These are phyloP conservation scores for Sebastes reedi DNA, from an alignment of 2,797 vertebrate genomes.

Conservation along the genomic window DNA sequence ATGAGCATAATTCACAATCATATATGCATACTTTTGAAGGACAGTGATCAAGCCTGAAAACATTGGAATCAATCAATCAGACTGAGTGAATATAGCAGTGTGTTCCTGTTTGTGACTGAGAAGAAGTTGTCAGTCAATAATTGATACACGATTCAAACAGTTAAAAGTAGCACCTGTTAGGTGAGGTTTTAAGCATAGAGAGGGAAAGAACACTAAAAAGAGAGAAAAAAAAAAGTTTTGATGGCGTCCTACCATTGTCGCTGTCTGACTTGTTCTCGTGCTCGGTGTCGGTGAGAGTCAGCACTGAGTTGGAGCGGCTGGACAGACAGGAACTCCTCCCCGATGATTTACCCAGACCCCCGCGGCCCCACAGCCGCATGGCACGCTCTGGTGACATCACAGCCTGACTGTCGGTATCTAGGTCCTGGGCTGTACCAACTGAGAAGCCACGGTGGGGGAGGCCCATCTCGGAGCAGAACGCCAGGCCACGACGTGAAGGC, in stretches of 20 bases:
- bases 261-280: conserved; percentile 99
- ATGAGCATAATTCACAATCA: background rate
- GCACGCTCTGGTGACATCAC: conserved; percentile 98
- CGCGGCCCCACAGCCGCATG: conserved; percentile 95
- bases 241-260: conserved; percentile 89
- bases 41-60: background rate
- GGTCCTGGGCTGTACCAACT: conserved; percentile 89
- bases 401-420: conserved; percentile 90
- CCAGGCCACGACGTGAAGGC: conserved; percentile 91
- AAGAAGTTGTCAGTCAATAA: background rate
- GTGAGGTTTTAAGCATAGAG: background rate
- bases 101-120: background rate
- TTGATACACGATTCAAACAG: no score
- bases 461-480: conserved; percentile 97
- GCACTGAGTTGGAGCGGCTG: conserved; percentile 97
- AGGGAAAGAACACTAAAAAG: background rate
- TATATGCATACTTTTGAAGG: background rate
- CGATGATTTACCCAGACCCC: conserved; percentile 79
- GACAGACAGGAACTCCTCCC: conserved; percentile 95
- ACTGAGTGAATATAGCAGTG: background rate
- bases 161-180: background rate
- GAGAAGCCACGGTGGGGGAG: conserved; percentile 96
- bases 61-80: background rate
- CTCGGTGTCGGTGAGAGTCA: conserved; percentile 97
- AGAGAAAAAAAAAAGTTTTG: fast-evolving